phyloP scores from a whole-genome alignment of 2,113 vertebrate genomes.

The mouse (Mus musculus) region DNA sequence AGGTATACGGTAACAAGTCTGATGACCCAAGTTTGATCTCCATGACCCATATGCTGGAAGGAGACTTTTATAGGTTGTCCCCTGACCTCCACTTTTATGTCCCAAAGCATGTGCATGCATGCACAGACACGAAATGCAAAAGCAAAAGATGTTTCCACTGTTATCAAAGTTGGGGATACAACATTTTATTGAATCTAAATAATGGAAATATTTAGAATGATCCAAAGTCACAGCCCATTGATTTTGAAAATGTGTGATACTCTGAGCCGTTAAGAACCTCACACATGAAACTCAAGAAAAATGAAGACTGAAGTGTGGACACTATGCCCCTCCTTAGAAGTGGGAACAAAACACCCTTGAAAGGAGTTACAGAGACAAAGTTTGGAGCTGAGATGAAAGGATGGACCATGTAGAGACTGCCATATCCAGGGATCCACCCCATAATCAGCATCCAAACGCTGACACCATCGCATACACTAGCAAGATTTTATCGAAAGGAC shows the following conservation, averaged over 20 bases:
- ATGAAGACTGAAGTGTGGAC: no score
- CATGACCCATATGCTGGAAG: not conserved
- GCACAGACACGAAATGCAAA: not conserved
- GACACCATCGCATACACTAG: no score
- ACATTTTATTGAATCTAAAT: not conserved
- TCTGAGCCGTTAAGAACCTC: not conserved
- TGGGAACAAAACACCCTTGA: no score
- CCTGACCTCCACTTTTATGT: not conserved
- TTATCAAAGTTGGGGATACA: not conserved
- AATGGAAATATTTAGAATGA: slow-evolving; percentile 27
- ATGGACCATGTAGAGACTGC: no score
- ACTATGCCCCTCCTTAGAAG: no score
- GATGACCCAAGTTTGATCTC: not conserved
- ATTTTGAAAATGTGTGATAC: not conserved
- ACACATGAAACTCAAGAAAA: no score
- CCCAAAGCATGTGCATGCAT: not conserved
- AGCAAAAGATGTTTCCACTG: not conserved
- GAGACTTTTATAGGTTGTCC: not conserved
- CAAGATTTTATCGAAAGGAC: no score
- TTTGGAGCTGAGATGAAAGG: no score
- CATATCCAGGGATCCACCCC: no score
- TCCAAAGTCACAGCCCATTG: not conserved
- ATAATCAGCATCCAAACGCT: no score
- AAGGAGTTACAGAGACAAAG: no score
- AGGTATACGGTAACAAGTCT: not conserved